Evolutionary conservation across 2,113 vertebrate genomes (phyloP), one percentile per base, ranked within the genome.

Genomic region (Brachyhypopomus gauderio): DNA sequence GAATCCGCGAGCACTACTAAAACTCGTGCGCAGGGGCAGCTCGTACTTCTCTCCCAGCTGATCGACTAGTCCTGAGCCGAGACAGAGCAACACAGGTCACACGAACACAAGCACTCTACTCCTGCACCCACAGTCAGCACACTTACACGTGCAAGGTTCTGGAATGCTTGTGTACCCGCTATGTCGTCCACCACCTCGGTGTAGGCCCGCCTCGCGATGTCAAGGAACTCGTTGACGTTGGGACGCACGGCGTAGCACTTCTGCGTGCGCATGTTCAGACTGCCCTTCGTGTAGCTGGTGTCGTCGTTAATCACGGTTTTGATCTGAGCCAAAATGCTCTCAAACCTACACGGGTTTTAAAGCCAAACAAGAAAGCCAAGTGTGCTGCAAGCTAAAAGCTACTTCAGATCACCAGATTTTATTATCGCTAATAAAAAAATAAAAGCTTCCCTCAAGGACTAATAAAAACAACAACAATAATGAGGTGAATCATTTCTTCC

Each of bases 171-270:
- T 14, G 82, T 92, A 98, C 97, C 96, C 93, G 97, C 94, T 88
- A 98, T 96, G 91, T 99, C 98, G 79, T 99, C 98, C 79, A 99
- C 95, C 74, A 98, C 97, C 87, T 99, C 98, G 19, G 97, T 97
- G 85, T 98, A 99, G 14, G 95, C 97, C 86, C 94, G 94, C 48
- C 97, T 93, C 30, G 97, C 94, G 86, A 98, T 97, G 81, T 99
- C 98, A 4, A 99, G 95, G 88, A 98, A 98, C 87, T 97, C 96
- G 38, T 94, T 98, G 86, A 99, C 92, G 82, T 97, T 95, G 1
- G 97, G 95, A 3, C 93, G 95, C 59, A 99, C 95, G n/a, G 98
- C 98, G 0, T 98, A 99, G 88, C 97, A 98, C 76, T 99, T 98
- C 87, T 99, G 97, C 3, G 96, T 97, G 77, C 97, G 96, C 96